Conservation (phyloP, 2,888 invertebrate genomes). For the Bursaphelenchus okinawaensis region DNA sequence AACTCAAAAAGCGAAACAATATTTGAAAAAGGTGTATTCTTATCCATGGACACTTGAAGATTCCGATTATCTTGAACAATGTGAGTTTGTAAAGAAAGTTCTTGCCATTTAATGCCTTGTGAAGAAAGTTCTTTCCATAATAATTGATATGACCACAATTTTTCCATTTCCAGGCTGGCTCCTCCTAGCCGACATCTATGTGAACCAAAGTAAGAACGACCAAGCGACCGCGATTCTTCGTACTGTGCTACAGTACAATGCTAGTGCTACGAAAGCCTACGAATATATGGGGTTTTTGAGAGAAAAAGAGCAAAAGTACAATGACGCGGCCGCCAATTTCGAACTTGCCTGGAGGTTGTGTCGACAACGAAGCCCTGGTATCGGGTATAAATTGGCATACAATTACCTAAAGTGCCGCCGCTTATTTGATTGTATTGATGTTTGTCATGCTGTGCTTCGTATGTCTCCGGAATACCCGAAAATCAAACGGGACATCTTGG, state of each 20-base stretch:
- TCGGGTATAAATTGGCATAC: slow-evolving; percentile 85
- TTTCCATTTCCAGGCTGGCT: slow-evolving; percentile 67
- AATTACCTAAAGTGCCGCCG: slow-evolving; percentile 81
- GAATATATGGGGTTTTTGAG: slow-evolving; percentile 79
- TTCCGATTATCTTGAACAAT: slow-evolving; percentile 87
- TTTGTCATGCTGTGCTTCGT: slow-evolving; percentile 67
- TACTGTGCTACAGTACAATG: slow-evolving; percentile 61
- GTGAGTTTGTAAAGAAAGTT: slow-evolving; percentile 56
- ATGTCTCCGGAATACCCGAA: slow-evolving; percentile 75
- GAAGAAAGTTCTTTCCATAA: not conserved
- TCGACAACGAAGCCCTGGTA: slow-evolving; percentile 73
- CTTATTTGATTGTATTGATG: slow-evolving; percentile 84
- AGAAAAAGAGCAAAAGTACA: slow-evolving; percentile 85
- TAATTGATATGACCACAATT: not conserved
- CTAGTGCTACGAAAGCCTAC: slow-evolving; percentile 79
- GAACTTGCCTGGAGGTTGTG: slow-evolving; percentile 79
- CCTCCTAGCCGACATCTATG: slow-evolving; percentile 81
- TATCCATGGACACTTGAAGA: slow-evolving; percentile 87
- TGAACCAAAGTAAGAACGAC: slow-evolving; percentile 75
- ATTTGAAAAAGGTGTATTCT: slow-evolving; percentile 80
- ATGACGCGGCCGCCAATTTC: slow-evolving; percentile 76
- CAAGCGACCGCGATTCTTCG: slow-evolving; percentile 75
- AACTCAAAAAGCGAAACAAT: slow-evolving; percentile 81
- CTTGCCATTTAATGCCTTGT: not conserved
- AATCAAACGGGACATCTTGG: slow-evolving; percentile 84